Base-by-base conservation (phyloP, 2,113 vertebrate species). In the Trematocara zebra region DNA sequence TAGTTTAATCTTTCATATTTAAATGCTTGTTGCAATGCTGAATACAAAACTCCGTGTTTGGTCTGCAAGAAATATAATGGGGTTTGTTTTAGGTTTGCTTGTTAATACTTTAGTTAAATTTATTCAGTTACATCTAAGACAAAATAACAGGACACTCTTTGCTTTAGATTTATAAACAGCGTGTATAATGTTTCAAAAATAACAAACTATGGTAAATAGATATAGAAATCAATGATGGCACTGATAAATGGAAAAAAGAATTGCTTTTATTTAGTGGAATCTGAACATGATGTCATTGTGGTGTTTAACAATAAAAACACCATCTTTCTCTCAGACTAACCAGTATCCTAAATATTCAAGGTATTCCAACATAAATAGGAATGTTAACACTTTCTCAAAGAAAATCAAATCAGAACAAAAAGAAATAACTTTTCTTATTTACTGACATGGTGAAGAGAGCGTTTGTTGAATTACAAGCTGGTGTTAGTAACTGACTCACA, bases 1-100 rank as follows among this genome's bases (percentile, higher is more conserved):
- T 80, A 51, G 85, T 88, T 93, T 92, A 88, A 89, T 84, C 54
- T 94, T 79, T 87, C 49, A 78, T 86, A 72, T 80, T 85, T 85
- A 91, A 85, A 12, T 42, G 26, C 11, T 28, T 74, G 42, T 47
- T 28, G 1, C 23, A 18, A 17, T 10, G 37, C 40, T 47, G 67
- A 74, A 74, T 44, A 17, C 40, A 74, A 28, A 28, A 49, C 23
- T 49, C 15, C 0, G 23, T 31, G 69, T 11, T 17, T 11, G 8
- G 42, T 47, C 69, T 74, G 9, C 42, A 76, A 76, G 69, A 47
- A 31, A 76, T 18, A 23, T 26, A 26, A 23, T 69, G n/a, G 20
- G n/a, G 20, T 72, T 72, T 72, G 37, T 42, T 42, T 42, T 42
- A 72, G n/a, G 7, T 9, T 42, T 72, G n/a, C 64, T 23, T 42